These are phyloP conservation scores for Plebejus argus DNA, from an alignment of 2,888 invertebrate genomes.

Conservation along the genomic window DNA sequence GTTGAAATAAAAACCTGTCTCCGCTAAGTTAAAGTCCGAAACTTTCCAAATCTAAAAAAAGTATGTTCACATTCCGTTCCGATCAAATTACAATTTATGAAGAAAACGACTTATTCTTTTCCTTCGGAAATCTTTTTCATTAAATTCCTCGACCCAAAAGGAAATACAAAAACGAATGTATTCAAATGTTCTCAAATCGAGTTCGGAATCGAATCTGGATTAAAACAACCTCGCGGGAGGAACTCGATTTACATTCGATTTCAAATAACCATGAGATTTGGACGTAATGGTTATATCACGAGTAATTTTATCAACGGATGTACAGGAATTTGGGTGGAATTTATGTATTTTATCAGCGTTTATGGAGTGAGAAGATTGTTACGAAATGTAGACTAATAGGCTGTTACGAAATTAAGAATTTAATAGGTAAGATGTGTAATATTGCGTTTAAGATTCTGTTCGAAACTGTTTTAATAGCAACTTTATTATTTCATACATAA, in stretches of 20 bases:
- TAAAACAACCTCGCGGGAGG: constrained; percentile 37
- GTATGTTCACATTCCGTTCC: neutral
- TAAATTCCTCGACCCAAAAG: constrained; percentile 16
- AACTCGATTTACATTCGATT: constrained; percentile 30
- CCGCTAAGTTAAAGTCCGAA: too few relatives aligned
- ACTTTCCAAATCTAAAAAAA: neutral
- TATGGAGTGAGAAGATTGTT: neutral
- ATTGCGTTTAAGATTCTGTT: too few relatives aligned
- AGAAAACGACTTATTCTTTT: constrained; percentile 8
- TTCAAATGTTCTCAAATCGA: constrained; percentile 40
- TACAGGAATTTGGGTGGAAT: neutral
- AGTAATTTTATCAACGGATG: constrained; percentile 25
- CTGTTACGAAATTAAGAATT: too few relatives aligned
- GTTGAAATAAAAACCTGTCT: too few relatives aligned
- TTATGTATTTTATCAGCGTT: neutral
- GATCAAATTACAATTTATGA: constrained; percentile 6
- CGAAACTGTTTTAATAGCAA: too few relatives aligned
- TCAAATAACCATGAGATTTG: constrained; percentile 24
- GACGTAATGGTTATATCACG: constrained; percentile 24
- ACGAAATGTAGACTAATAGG: too few relatives aligned
- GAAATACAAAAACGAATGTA: constrained; percentile 35
- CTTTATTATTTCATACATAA: too few relatives aligned
- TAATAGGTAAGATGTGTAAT: too few relatives aligned
- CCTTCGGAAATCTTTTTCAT: constrained; percentile 2
- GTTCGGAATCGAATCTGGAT: constrained; percentile 39